Evolutionary conservation across 2,888 invertebrate genomes (phyloP).

Genomic region (Pammene aurita): DNA sequence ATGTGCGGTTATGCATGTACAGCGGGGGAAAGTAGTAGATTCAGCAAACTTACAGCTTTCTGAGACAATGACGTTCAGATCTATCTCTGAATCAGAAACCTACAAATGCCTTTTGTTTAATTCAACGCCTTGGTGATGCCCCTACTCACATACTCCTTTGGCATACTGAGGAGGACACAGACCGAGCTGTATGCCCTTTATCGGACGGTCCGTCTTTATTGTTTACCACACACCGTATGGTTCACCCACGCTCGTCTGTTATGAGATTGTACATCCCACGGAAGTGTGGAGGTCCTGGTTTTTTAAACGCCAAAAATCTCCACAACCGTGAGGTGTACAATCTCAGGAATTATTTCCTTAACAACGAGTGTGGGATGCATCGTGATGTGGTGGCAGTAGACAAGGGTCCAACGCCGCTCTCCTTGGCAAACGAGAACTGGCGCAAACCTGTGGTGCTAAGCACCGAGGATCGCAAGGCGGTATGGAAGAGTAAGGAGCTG

Average conservation of each 20-base stretch:
- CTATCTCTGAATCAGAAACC: not conserved
- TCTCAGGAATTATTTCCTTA: constrained; percentile 1
- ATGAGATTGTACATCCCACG: not conserved
- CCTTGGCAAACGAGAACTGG: not conserved
- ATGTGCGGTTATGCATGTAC: not conserved
- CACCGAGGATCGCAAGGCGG: not conserved
- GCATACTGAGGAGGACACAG: not conserved
- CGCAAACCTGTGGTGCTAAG: not conserved
- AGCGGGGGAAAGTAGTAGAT: not conserved
- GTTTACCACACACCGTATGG: no score
- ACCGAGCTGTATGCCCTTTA: not conserved
- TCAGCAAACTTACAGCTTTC: not conserved
- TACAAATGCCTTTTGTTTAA: not conserved
- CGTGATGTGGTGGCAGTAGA: not conserved
- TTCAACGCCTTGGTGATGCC: not conserved
- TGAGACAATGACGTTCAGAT: not conserved
- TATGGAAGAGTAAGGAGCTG: not conserved
- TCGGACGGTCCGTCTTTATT: not conserved
- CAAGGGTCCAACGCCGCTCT: not conserved
- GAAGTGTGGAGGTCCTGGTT: not conserved
- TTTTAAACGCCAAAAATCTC: not conserved
- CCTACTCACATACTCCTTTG: constrained; percentile 4
- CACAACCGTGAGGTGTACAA: not conserved
- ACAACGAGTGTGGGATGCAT: not conserved
- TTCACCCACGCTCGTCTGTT: not conserved